Conservation (phyloP, 2,888 invertebrate genomes). For the Tanypteryx hageni region DNA sequence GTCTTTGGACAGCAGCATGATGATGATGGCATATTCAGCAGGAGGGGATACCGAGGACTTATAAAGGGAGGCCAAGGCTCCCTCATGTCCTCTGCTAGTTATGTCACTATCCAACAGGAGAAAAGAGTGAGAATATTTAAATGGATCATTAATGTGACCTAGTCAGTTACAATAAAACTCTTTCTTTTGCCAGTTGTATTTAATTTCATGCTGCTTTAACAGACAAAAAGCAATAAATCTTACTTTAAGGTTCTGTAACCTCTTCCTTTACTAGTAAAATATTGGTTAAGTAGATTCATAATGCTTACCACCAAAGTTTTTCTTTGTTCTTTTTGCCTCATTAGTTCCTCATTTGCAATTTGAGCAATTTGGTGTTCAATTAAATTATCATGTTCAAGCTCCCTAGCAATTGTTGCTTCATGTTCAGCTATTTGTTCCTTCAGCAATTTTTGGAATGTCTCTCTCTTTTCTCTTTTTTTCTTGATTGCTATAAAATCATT, state of each 20-base stretch:
- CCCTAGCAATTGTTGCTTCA: neutral
- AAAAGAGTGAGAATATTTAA: neutral
- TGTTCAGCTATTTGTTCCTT: slow-evolving; percentile 44
- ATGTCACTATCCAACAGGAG: neutral
- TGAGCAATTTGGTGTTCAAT: slow-evolving; percentile 31
- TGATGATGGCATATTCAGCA: too few species aligned
- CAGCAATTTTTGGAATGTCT: slow-evolving; percentile 29
- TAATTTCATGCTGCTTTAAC: neutral
- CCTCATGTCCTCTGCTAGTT: too few species aligned
- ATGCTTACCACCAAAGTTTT: slow-evolving; percentile 26
- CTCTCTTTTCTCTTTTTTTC: slow-evolving; percentile 37
- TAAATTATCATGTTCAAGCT: slow-evolving; percentile 12
- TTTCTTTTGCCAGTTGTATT: neutral
- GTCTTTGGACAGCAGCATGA: too few species aligned
- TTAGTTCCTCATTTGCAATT: slow-evolving; percentile 24
- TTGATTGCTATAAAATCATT: neutral
- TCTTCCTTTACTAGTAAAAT: neutral
- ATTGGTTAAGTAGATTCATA: neutral
- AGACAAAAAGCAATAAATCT: neutral
- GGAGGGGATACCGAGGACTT: too few species aligned
- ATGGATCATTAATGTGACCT: neutral
- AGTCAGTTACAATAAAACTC: neutral
- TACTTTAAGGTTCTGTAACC: neutral
- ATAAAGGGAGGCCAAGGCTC: too few species aligned
- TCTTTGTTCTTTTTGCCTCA: neutral